Base-by-base conservation (phyloP, 2,113 vertebrate genomes). In the Cygnus buccinator region DNA sequence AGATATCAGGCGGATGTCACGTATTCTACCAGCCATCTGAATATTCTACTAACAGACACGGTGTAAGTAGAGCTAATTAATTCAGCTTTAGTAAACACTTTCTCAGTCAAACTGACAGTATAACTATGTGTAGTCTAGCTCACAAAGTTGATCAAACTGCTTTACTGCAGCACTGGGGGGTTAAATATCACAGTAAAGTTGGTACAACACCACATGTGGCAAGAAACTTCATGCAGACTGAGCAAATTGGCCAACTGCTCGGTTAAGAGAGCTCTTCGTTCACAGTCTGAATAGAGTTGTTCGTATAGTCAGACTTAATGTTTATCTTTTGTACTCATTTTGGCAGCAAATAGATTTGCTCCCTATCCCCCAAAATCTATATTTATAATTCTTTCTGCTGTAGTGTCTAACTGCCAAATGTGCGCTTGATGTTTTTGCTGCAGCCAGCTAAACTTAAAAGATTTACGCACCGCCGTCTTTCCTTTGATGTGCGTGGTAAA, bases 281-380 rank as follows among this genome's bases (percentile, higher is more conserved):
- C 70, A 66, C 29, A 16, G 35, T 28, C 62, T 74, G 58, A 82
- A 77, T 81, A 76, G 52, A 66, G 25, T 75, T 72, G 29, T 83
- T 94, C 59, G 84, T 84, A 65, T 79, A 52, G 66, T 84, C 82
- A 50, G 50, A 75, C 31, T 70, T 85, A 33, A 44, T 81, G 28
- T 90, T 90, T 91, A 33, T 59, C 46, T 76, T 77, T 68, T 65
- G 11, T 83, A n/a, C 74, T 74, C 17, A 29, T 22, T 89, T 89
- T 97, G 82, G 59, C 93, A 74, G 48, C 57, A 85, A 85, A 85
- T 62, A 52, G 33, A 74, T 66, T 63, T 92, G 73, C 43, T 68
- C 19, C 71, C 31, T 90, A 62, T 89, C 28, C 37, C 25, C 26
- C 26, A 18, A 86, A 88, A 74, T 41, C 63, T 72, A 0, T 84